phyloP scores from a whole-genome alignment of 2,113 vertebrate genomes.

The Hypomesus transpacificus region DNA sequence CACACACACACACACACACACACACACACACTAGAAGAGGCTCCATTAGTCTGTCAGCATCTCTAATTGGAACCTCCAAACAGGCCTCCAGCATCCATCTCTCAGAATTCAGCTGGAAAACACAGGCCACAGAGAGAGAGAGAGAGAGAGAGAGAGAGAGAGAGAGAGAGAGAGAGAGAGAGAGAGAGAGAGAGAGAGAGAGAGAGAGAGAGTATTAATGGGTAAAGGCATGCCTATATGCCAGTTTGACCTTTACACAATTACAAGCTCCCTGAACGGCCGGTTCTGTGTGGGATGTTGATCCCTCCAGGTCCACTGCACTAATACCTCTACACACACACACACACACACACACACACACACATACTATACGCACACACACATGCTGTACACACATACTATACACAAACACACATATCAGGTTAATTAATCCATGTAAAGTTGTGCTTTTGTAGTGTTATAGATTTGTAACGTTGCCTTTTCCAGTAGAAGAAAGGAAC shows the following conservation, averaged over 20 bases:
- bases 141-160: background rate
- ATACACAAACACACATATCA: background rate
- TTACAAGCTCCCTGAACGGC: constrained; percentile 29
- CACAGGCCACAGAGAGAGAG: background rate
- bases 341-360: background rate
- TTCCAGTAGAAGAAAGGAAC: background rate
- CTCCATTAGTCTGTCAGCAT: no score
- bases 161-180: background rate
- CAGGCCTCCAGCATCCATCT: constrained; percentile 46
- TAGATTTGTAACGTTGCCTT: constrained; percentile 2
- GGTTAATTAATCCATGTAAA: background rate
- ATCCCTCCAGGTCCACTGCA: constrained; percentile 1
- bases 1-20: no score
- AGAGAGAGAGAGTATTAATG: constrained; percentile 8
- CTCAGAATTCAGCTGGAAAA: constrained; percentile 33
- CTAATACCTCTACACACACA: background rate
- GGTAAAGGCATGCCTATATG: background rate
- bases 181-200: background rate
- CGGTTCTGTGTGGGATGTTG: background rate
- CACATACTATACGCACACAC: background rate
- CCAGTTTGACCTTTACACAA: constrained; percentile 47
- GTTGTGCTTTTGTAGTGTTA: constrained; percentile 15
- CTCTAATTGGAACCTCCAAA: no score
- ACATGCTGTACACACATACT: background rate
- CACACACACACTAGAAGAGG: no score